Evolutionary conservation across 2,888 invertebrate species (phyloP), one percentile per base, ranked within the genome.

Genomic region (Ectobius pallidus): DNA sequence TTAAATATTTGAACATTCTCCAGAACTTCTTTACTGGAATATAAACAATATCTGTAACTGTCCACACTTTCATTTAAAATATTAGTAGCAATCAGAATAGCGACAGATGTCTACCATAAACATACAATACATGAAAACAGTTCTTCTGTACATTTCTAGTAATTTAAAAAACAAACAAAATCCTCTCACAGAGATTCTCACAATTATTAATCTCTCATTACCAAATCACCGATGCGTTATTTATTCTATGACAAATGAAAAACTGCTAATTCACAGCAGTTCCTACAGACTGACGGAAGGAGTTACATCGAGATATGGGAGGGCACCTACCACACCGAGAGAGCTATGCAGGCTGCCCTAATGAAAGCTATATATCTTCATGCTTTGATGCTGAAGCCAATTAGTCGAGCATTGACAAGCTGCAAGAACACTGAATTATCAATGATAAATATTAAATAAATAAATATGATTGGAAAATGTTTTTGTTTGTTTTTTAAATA

Each of bases 331-430:
- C 30, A 65, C 27, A 30, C 27, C 27, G 65, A 46, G 25, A 25
- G 42, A 34, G 42, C 63, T 42, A 63, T n/a, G 34, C 63, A 39
- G 34, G 52, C 30, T 39, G 58, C 30, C 70, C 70, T 70, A 70
- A 44, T 65, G 25, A 65, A 46, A 65, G 44, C 65, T 65, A 65
- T 44, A 46, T 44, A 42, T 55, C 68, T 58, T 69, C 72, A 69
- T 65, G 61, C 61, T 72, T 62, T 73, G 69, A 44, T 73, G 73
- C 69, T 69, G 73, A 69, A 73, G 69, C 73, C 69, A 73, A 62
- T 73, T 73, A 69, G 73, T 44, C 58, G 73, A 55, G 58, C 68
- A 73, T 42, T 69, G 70, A 67, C 62, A 62, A 71, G 71, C 70
- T 73, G 73, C 63, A 71, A 71, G 67, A 61, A 62, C 67, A 73